Evolutionary conservation across 2,888 invertebrate species (phyloP).

Genomic region (Philhelius pedissequus): DNA sequence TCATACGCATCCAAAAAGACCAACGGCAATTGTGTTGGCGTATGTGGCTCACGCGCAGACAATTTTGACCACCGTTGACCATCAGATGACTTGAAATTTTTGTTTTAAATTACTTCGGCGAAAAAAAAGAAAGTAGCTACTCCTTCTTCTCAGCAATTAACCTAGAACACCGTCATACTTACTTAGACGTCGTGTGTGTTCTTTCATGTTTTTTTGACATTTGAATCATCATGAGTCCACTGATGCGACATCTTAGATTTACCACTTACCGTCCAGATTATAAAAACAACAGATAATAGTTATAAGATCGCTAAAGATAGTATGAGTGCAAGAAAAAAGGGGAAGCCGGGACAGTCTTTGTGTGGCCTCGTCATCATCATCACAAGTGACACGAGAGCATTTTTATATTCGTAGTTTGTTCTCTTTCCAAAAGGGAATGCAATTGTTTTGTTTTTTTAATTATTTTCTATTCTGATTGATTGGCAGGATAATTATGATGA

Average conservation of each 20-base stretch:
- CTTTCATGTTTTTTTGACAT: conserved; percentile 21
- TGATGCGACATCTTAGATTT: conserved; percentile 20
- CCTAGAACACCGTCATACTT: not conserved
- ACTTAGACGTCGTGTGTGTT: conserved; percentile 21
- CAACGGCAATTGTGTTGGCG: conserved; percentile 14
- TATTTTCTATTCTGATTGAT: conserved; percentile 47
- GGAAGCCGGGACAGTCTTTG: not conserved
- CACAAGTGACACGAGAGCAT: conserved; percentile 17
- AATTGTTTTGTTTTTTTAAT: not conserved
- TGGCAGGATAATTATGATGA: conserved; percentile 54
- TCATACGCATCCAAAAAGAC: not conserved
- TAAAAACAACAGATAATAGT: conserved; percentile 8
- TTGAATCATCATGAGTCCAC: not conserved
- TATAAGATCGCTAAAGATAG: conserved; percentile 51
- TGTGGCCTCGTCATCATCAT: conserved; percentile 32
- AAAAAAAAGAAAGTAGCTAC: not conserved
- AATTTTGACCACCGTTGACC: conserved; percentile 41
- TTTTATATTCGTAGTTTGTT: not conserved
- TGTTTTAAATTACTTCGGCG: conserved; percentile 8
- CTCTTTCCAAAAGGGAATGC: not conserved
- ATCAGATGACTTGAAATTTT: not conserved
- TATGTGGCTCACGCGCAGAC: not conserved
- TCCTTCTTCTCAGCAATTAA: conserved; percentile 26
- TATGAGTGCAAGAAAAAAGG: not conserved
- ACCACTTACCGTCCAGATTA: conserved; percentile 5